Evolutionary conservation across 2,113 vertebrate species (phyloP).

Genomic region (Dipodomys stephensi): DNA sequence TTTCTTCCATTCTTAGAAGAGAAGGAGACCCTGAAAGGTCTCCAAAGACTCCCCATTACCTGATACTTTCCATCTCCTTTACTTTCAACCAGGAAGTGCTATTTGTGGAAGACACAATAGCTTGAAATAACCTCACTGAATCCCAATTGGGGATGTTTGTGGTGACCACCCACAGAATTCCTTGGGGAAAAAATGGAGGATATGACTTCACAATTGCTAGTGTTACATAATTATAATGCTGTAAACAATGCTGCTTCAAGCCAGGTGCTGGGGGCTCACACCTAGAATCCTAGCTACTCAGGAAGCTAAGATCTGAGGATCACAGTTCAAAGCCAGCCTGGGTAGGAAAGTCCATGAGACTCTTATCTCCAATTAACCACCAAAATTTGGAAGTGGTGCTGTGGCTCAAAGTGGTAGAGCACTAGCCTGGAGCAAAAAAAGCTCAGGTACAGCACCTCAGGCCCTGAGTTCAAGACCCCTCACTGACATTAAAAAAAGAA

Average conservation of each 20-base stretch:
- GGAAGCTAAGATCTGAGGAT: no score
- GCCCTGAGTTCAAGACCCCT: no score
- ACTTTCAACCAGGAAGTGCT: constrained; percentile 71
- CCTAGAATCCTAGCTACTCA: no score
- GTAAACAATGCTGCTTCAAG: constrained; percentile 58
- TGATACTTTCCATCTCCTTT: constrained; percentile 50
- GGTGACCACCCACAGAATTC: constrained; percentile 26
- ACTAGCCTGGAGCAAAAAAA: no score
- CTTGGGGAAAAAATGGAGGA: constrained; percentile 1
- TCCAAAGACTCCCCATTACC: constrained; percentile 21
- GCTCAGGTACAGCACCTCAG: no score
- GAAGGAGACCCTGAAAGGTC: neutral
- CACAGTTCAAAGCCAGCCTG: no score
- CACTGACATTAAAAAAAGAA: no score
- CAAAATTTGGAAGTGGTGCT: no score
- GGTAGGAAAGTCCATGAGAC: no score
- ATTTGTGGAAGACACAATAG: constrained; percentile 70
- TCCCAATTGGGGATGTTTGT: constrained; percentile 72
- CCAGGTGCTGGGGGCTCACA: no score
- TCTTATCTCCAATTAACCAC: no score
- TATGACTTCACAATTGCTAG: constrained; percentile 69
- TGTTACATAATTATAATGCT: constrained; percentile 41
- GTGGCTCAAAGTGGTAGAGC: no score
- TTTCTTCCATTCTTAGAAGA: neutral
- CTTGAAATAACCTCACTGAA: constrained; percentile 70